Evolutionary conservation across 35 echinoderm and acorn worm genomes (phyloP), one percentile per base, ranked within the genome.

Genomic region (Patiria miniata): DNA sequence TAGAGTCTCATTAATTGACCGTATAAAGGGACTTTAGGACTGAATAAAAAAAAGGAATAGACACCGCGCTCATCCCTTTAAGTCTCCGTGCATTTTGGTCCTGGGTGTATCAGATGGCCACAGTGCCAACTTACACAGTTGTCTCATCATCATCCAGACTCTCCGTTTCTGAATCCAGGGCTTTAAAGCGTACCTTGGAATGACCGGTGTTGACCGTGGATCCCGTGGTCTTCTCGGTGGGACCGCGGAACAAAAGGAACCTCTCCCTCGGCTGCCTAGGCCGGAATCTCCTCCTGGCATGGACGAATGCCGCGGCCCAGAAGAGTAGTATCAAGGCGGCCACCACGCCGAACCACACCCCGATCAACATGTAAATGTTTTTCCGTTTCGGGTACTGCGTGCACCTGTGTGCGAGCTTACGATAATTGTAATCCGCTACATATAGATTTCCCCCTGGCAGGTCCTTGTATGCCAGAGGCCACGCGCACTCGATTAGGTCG

Each of bases 171-270:
- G 65, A 73, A 34, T 73, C 65, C 4, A 73, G 26, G 0, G 65
- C 65, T 73, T 73, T 73, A 30, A 73, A 73, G 65, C 65, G 65
- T 34, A 73, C 65, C 26, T 73, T 73, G 65, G 65, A 73, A 30
- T 73, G 65, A 1, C 21, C 26, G 34, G 65, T 73, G 8, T 26
- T 73, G 34, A 1, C 14, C 10, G 65, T 30, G 1, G 21, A 73
- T 9, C 65, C 65, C 8, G 65, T 23, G 65, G 21, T 73, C 26
- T 26, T 73, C 10, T 73, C 65, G 65, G 14, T 73, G 26, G 65
- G 65, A 30, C 29, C 29, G 26, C 65, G 30, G 65, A 73, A 73
- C 8, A 73, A 23, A 73, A 73, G 65, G 15, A 73, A 73, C 14
- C 65, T 26, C 65, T 73, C 2, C 29, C 65, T 73, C 14, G 65